Conservation (phyloP, 1,140 invertebrate species). For the Rhopalosiphum maidis region DNA sequence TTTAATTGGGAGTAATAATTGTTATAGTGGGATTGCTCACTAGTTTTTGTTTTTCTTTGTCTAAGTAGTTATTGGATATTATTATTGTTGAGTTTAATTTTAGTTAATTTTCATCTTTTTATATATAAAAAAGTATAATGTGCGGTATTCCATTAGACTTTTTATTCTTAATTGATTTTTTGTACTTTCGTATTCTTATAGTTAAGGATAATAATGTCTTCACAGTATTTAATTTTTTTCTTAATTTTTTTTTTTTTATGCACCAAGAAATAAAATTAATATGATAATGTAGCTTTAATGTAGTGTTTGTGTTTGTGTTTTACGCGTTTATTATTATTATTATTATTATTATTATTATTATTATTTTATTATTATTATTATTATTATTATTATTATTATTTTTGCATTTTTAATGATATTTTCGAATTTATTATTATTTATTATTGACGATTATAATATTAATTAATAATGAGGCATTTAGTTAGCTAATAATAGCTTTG, state of each 20-base stretch:
- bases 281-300: constrained; percentile 53
- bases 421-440: constrained; percentile 55
- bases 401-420: constrained; percentile 57
- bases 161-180: constrained; percentile 52
- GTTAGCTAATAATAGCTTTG: constrained; percentile 54
- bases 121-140: constrained; percentile 39
- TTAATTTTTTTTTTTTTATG: constrained; percentile 51
- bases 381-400: constrained; percentile 57
- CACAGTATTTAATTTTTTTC: constrained; percentile 49
- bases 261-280: constrained; percentile 42
- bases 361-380: constrained; percentile 48
- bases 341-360: constrained; percentile 51
- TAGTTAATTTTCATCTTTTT: constrained; percentile 57
- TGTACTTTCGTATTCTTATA: constrained; percentile 58
- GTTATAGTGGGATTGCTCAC: constrained; percentile 58
- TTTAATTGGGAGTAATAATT: constrained; percentile 57
- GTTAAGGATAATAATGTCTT: constrained; percentile 51
- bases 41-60: constrained; percentile 58
- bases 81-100: constrained; percentile 58
- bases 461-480: constrained; percentile 54
- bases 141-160: constrained; percentile 56
- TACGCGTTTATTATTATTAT: constrained; percentile 55
- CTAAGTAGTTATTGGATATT: constrained; percentile 57
- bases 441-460: constrained; percentile 54
- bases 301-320: constrained; percentile 57